Evolutionary conservation across 2,113 vertebrate species (phyloP).

Genomic region (Prolemur simus): DNA sequence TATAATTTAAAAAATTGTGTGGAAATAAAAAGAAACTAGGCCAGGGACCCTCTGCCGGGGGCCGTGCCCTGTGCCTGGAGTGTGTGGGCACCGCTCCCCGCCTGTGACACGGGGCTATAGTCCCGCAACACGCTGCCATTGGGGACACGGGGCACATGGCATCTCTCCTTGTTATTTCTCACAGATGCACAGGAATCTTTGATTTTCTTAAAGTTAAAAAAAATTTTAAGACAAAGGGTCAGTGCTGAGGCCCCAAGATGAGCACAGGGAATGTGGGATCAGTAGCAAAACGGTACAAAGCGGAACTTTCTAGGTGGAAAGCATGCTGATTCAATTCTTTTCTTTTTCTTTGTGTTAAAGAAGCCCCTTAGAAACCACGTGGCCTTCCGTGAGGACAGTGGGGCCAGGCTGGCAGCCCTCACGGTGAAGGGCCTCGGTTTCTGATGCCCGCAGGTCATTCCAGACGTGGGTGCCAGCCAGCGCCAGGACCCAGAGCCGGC

Average conservation of each 20-base stretch:
- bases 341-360: background rate
- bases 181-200: no score
- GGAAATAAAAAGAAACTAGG: background rate
- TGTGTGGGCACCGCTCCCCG: background rate
- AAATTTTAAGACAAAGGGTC: background rate
- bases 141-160: rapidly evolving
- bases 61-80: background rate
- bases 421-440: background rate
- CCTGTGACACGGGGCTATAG: no score
- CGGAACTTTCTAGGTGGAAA: background rate
- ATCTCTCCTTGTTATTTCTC: background rate
- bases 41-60: no score
- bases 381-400: rapidly evolving
- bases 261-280: no score
- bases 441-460: background rate
- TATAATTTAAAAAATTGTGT: background rate
- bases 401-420: background rate
- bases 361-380: background rate
- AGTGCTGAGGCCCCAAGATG: background rate
- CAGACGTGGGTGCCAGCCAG: rapidly evolving
- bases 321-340: rapidly evolving
- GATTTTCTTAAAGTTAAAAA: no score
- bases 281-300: background rate
- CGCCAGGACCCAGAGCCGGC: background rate
- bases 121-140: background rate